phyloP scores from a whole-genome alignment of 2,888 invertebrate species.

The Chesias legatella region DNA sequence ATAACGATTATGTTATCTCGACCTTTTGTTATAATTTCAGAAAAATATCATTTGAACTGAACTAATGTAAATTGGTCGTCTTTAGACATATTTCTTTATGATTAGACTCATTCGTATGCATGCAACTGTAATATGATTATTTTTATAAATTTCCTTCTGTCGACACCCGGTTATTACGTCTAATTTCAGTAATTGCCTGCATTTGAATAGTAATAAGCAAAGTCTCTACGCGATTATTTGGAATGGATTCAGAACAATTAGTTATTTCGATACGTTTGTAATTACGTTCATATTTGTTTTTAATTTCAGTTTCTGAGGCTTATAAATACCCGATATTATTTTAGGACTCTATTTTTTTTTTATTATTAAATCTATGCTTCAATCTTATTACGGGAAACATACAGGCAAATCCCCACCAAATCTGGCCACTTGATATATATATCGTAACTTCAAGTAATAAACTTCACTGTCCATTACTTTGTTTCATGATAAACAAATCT shows the following conservation, averaged over 20 bases:
- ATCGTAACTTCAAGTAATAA: slow-evolving; percentile 32
- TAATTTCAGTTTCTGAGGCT: too few relatives aligned
- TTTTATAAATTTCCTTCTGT: slow-evolving; percentile 27
- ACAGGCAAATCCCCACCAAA: slow-evolving; percentile 50
- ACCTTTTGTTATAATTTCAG: too few relatives aligned
- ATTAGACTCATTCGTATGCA: slow-evolving; percentile 3
- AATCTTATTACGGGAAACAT: slow-evolving; percentile 7
- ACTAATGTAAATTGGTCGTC: too few relatives aligned
- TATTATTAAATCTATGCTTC: too few relatives aligned
- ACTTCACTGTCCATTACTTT: slow-evolving; percentile 9
- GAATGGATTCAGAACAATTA: slow-evolving; percentile 9
- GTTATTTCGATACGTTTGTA: not conserved
- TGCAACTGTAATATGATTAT: slow-evolving; percentile 1
- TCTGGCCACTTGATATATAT: too few relatives aligned
- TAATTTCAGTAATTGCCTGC: slow-evolving; percentile 40
- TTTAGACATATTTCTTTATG: too few relatives aligned
- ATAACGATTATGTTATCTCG: too few relatives aligned
- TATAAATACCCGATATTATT: too few relatives aligned
- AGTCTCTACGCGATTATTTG: slow-evolving; percentile 23
- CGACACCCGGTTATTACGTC: slow-evolving; percentile 39
- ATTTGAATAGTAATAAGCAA: slow-evolving; percentile 26
- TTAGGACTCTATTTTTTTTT: too few relatives aligned
- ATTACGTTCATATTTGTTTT: not conserved
- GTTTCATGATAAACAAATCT: slow-evolving; percentile 1
- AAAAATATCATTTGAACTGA: too few relatives aligned